Evolutionary conservation across 2,797 vertebrate genomes (phyloP).

Genomic region (Sphenodon punctatus): DNA sequence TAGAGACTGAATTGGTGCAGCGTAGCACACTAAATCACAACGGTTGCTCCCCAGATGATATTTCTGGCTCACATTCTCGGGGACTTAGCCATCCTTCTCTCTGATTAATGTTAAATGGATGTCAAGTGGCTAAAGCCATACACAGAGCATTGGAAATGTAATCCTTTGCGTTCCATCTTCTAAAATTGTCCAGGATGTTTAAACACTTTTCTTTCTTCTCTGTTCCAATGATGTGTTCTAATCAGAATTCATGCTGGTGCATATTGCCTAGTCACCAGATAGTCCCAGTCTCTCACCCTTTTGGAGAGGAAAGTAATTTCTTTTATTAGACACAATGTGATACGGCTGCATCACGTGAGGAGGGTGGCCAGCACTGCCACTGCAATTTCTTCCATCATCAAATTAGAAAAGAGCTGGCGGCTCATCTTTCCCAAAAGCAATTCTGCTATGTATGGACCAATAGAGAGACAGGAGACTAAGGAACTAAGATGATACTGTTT

Average conservation of each 20-base stretch:
- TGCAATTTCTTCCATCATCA: background rate
- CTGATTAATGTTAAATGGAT: constrained; percentile 11
- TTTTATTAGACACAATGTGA: background rate
- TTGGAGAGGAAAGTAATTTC: too few relatives aligned
- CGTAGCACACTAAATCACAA: background rate
- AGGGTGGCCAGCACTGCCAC: too few relatives aligned
- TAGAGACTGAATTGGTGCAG: background rate
- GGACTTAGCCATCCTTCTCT: background rate
- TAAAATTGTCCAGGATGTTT: background rate
- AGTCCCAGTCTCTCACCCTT: too few relatives aligned
- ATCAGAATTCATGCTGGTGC: background rate
- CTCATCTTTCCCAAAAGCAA: background rate
- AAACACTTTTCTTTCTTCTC: background rate
- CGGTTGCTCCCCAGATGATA: background rate
- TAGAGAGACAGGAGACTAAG: too few relatives aligned
- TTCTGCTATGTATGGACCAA: too few relatives aligned
- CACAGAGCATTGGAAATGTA: background rate
- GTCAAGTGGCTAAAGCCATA: background rate
- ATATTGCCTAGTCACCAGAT: too few relatives aligned
- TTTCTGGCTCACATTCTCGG: background rate
- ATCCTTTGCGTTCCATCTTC: background rate
- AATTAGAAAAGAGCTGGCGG: background rate
- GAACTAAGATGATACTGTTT: too few relatives aligned
- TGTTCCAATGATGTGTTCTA: background rate
- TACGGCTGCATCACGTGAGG: too few relatives aligned